Base-by-base conservation (phyloP, 2,888 invertebrate species). In the Nebria brevicollis region DNA sequence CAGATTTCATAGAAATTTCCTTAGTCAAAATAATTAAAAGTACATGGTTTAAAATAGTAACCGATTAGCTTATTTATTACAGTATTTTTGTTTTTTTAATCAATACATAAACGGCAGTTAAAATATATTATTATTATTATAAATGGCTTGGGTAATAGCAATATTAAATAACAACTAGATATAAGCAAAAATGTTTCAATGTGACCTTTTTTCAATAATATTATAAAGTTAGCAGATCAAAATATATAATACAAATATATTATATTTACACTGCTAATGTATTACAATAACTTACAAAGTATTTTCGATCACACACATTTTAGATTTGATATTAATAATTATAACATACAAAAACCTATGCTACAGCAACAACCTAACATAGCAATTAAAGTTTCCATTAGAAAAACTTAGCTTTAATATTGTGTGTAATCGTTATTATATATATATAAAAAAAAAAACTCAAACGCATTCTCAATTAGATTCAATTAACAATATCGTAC, bases 61-160 rank as follows among this genome's bases (percentile, higher is more conserved):
- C 43, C 72, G 72, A 66, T 81, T 81, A 81, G 81, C 80, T 75
- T 70, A 81, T 76, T 81, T 81, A 81, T 81, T 81, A 76, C 76
- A 76, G 72, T 81, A 77, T 81, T 81, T 81, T 77, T 76, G 43
- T 3, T 75, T 80, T 75, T 78, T 80, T 80, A 80, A 75, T 80
- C 41, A 80, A 80, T 75, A 81, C 77, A 81, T 81, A 81, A 81
- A 81, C 76, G 77, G 81, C 77, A 81, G 72, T 81, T 81, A 81
- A 81, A 81, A 81, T 81, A 77, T 81, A 77, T 70, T 54, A 54
- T 54, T 54, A 54, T 54, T 54, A 54, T 54, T 77, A 81, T 81
- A 75, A 81, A 81, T 81, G 81, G 81, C 81, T 81, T 54, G 75
- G 81, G 77, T 75, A 81, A 77, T 72, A 80, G 80, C 80, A 75